Evolutionary conservation across 53 echinoderm and acorn worm species (phyloP).

Genomic region (Apostichopus leukothele): DNA sequence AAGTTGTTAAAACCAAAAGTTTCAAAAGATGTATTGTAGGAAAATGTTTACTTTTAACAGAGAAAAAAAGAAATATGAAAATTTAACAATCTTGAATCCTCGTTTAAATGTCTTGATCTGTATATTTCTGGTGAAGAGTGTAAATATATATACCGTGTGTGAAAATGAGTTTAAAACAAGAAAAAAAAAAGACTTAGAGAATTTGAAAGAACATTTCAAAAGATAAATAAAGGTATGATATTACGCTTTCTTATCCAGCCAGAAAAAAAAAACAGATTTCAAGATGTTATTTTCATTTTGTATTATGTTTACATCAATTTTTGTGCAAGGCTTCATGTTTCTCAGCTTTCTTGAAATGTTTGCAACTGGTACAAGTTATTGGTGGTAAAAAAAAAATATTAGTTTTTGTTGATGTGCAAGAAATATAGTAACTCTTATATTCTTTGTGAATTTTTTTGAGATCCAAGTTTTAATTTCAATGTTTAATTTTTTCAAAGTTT

Average conservation of each 20-base stretch:
- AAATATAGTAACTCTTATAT: conserved; percentile 21
- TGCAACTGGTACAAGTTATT: conserved; percentile 42
- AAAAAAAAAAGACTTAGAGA: conserved; percentile 1
- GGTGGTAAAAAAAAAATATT: conserved; percentile 25
- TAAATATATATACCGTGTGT: conserved; percentile 77
- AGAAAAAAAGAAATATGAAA: conserved; percentile 33
- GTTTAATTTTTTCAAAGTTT: conserved; percentile 50
- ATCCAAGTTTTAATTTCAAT: conserved; percentile 35
- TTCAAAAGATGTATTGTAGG: conserved; percentile 47
- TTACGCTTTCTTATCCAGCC: conserved; percentile 21
- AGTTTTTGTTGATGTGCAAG: conserved; percentile 43
- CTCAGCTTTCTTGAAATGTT: conserved; percentile 46
- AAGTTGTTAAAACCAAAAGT: conserved; percentile 39
- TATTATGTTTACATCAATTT: conserved; percentile 36
- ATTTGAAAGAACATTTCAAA: conserved; percentile 24
- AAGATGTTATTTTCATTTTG: conserved; percentile 38
- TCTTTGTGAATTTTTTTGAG: conserved; percentile 46
- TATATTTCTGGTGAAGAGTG: conserved; percentile 86
- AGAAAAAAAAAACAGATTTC: conserved; percentile 38
- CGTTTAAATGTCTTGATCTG: conserved; percentile 57
- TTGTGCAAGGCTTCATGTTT: conserved; percentile 44
- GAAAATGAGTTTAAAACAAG: conserved; percentile 36
- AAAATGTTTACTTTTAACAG: conserved; percentile 42
- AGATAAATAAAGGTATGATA: conserved; percentile 27
- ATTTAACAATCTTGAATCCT: conserved; percentile 41